These are phyloP conservation scores for Caenorhabditis becei DNA, from an alignment of 2,888 invertebrate species.

Conservation along the genomic window DNA sequence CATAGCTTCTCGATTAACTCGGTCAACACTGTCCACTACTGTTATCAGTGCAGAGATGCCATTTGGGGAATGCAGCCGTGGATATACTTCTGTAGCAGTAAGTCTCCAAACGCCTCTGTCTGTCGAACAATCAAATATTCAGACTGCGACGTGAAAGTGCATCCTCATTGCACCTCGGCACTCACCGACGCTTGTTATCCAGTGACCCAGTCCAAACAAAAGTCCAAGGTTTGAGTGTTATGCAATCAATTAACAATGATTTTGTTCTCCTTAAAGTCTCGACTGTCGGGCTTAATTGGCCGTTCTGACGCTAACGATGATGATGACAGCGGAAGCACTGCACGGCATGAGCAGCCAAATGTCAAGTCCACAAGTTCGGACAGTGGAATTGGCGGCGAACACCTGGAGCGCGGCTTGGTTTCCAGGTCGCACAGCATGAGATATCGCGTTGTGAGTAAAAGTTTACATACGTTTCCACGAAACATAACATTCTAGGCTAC, in stretches of 20 bases:
- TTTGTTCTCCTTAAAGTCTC: conserved; percentile 51
- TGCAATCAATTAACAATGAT: conserved; percentile 18
- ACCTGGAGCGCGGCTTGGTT: conserved; percentile 63
- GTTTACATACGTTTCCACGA: neutral
- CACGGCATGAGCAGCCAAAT: conserved; percentile 62
- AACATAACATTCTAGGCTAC: conserved; percentile 47
- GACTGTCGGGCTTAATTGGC: conserved; percentile 64
- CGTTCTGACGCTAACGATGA: conserved; percentile 67
- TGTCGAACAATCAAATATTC: conserved; percentile 69
- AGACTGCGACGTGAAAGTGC: conserved; percentile 93
- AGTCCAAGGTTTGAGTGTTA: conserved; percentile 52
- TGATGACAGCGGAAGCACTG: conserved; percentile 46
- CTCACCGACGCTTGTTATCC: conserved; percentile 90
- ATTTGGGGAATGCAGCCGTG: conserved; percentile 97
- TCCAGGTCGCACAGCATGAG: conserved; percentile 69
- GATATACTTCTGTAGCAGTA: conserved; percentile 95
- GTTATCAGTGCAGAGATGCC: conserved; percentile 93
- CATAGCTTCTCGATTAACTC: conserved; percentile 93
- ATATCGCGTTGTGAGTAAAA: conserved; percentile 58
- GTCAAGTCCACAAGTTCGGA: conserved; percentile 78
- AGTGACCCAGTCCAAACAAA: conserved; percentile 70
- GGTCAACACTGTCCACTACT: conserved; percentile 92
- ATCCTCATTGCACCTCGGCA: conserved; percentile 88
- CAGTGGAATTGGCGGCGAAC: conserved; percentile 78
- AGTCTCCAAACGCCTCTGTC: conserved; percentile 35